Conservation (phyloP, 1,140 invertebrate genomes). For the Scylla paramamosain region DNA sequence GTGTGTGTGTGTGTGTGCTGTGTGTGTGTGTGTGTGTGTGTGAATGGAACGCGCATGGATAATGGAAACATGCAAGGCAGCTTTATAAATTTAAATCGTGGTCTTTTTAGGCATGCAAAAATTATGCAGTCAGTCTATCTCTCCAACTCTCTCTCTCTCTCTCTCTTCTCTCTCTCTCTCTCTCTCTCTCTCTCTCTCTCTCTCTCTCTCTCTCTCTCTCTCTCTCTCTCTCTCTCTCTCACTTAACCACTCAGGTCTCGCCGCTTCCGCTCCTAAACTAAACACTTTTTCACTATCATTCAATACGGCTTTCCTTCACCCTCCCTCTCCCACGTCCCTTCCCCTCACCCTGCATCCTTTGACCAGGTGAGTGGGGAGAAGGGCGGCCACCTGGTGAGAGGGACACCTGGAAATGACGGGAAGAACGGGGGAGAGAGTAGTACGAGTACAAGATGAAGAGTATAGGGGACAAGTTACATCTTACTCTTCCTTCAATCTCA, state of each 20-base stretch:
- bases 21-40: conserved; percentile 35
- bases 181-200: conserved; percentile 35
- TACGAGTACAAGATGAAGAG: no score
- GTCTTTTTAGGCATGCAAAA: no score
- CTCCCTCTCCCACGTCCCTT: background rate
- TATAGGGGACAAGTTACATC: background rate
- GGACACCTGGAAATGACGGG: background rate
- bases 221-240: conserved; percentile 42
- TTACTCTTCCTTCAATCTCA: no score
- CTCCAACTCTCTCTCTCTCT: no score
- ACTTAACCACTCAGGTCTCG: background rate
- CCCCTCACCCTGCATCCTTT: background rate
- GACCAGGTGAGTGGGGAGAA: background rate
- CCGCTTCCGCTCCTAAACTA: background rate
- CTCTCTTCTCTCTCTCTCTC: conserved; percentile 1
- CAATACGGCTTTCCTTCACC: background rate
- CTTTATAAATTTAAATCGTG: no score
- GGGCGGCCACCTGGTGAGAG: background rate
- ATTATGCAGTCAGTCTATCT: no score
- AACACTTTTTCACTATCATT: background rate
- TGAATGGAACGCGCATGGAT: background rate
- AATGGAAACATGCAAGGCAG: no score
- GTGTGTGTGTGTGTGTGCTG: conserved; percentile 30
- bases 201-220: conserved; percentile 44
- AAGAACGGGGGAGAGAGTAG: background rate